Conservation (phyloP, 2,797 vertebrate species). For the Microhierax caerulescens region DNA sequence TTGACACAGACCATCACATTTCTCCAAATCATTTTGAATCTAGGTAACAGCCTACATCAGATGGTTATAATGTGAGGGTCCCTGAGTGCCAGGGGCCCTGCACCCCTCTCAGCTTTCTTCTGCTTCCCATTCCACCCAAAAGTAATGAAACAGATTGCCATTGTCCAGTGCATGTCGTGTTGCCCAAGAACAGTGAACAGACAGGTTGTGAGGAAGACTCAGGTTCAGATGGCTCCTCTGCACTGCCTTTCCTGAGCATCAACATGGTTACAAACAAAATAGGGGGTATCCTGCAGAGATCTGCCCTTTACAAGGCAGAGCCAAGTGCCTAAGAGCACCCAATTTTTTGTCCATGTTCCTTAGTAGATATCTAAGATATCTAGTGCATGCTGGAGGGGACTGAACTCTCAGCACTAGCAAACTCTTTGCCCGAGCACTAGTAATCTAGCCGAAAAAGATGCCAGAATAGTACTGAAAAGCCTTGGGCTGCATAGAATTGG, state of each 20-base stretch:
- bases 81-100: neutral
- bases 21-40: neutral
- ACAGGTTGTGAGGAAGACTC: neutral
- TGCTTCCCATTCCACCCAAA: neutral
- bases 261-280: neutral
- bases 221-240: neutral
- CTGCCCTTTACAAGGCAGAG: neutral
- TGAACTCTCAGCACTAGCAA: neutral
- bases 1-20: neutral
- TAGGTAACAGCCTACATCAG: neutral
- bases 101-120: neutral
- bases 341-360: neutral
- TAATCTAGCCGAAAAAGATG: neutral
- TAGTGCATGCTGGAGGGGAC: neutral
- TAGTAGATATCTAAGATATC: neutral
- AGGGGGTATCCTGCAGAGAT: neutral
- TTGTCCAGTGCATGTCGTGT: neutral
- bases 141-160: neutral
- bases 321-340: neutral
- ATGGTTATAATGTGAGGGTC: neutral
- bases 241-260: neutral
- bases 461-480: neutral
- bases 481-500: neutral
- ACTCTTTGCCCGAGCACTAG: neutral
- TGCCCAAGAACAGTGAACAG: neutral